phyloP scores from a whole-genome alignment of 35 echinoderm and acorn worm genomes.

The Hemicentrotus pulcherrimus region DNA sequence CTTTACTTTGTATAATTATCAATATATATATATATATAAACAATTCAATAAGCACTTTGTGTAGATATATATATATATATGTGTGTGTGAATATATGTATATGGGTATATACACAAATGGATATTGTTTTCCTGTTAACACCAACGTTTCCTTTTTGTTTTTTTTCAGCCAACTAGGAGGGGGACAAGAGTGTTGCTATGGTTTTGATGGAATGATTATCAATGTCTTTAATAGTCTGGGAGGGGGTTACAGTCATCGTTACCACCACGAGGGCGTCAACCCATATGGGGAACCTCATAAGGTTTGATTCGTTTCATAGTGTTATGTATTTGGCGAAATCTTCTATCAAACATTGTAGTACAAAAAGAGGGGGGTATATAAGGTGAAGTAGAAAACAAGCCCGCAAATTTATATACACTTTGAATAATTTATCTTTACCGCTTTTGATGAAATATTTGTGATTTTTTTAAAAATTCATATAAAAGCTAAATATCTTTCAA shows the following conservation, averaged over 20 bases:
- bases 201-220: slow-evolving; percentile 17
- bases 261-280: neutral
- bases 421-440: no score
- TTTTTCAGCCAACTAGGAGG: neutral
- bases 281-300: slow-evolving; percentile 1
- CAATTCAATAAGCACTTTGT: no score
- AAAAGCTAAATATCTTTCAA: no score
- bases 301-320: neutral
- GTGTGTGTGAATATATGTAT: no score
- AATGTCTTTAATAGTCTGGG: neutral
- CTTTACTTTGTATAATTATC: no score
- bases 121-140: no score
- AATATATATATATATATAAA: no score
- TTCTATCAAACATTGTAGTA: neutral
- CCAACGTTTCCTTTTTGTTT: no score
- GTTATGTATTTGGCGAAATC: neutral
- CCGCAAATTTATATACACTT: neutral
- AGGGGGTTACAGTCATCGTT: neutral
- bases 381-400: neutral
- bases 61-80: no score
- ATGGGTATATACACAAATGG: no score
- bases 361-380: neutral
- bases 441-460: no score
- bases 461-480: no score
- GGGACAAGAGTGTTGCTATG: slow-evolving; percentile 52